These are phyloP conservation scores for Rhodeus uyekii DNA, from an alignment of 2,797 vertebrate genomes.

Conservation along the genomic window DNA sequence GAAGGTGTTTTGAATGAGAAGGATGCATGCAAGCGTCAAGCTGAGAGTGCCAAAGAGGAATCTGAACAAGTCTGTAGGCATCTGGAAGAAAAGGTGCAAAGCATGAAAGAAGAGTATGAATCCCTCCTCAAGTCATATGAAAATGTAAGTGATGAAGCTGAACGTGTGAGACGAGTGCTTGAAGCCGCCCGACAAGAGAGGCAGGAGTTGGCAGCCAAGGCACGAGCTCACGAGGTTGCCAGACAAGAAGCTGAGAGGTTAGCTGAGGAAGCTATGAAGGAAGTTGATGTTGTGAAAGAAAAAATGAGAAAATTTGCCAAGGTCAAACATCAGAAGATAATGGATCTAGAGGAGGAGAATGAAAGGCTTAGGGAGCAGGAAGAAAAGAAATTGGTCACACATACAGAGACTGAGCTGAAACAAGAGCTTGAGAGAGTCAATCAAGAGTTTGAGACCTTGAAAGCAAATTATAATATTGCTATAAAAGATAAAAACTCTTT, in stretches of 20 bases:
- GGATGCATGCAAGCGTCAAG: constrained; percentile 77
- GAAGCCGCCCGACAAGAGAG: constrained; percentile 90
- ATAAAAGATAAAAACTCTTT: constrained; percentile 77
- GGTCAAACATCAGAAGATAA: constrained; percentile 95
- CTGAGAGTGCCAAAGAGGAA: constrained; percentile 73
- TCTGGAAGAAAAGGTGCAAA: constrained; percentile 83
- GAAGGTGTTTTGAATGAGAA: constrained; percentile 84
- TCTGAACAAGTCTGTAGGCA: constrained; percentile 72
- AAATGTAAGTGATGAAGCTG: constrained; percentile 91
- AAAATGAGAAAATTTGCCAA: constrained; percentile 98
- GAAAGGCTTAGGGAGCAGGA: constrained; percentile 82
- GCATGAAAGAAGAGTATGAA: constrained; percentile 95
- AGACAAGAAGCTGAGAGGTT: constrained; percentile 81
- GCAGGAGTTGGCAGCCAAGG: constrained; percentile 81
- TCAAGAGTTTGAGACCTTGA: constrained; percentile 72
- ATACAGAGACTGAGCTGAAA: constrained; percentile 48
- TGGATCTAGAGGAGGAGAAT: constrained; percentile 95
- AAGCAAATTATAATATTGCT: constrained; percentile 72
- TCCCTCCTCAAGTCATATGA: constrained; percentile 94
- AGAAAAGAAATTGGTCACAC: constrained; percentile 64
- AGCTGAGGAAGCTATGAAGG: constrained; percentile 81
- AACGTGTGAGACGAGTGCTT: constrained; percentile 86
- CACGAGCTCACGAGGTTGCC: constrained; percentile 77
- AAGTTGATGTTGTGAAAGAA: constrained; percentile 89
- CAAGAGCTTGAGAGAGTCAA: constrained; percentile 74